Conservation (phyloP, 2,113 vertebrate genomes). For the Oostethus manadensis region DNA sequence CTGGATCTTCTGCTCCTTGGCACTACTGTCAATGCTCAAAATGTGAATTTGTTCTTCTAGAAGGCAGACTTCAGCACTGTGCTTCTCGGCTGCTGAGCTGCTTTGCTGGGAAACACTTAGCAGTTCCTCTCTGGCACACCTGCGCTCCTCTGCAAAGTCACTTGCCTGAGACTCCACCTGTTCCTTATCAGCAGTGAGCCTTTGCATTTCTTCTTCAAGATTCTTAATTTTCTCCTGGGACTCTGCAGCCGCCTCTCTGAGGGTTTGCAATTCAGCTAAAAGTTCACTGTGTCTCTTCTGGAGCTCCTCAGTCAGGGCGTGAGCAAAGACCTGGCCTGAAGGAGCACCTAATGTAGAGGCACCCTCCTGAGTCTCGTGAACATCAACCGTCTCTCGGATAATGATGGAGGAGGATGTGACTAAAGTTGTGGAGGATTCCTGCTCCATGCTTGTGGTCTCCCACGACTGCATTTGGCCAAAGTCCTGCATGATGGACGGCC, state of each 20-base stretch:
- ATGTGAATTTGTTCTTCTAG: slow-evolving; percentile 81
- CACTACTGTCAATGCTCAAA: slow-evolving; percentile 69
- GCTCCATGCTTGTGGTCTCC: slow-evolving; percentile 65
- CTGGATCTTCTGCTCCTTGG: slow-evolving; percentile 82
- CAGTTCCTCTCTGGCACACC: slow-evolving; percentile 60
- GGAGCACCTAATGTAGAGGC: slow-evolving; percentile 23
- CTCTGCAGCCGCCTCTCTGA: slow-evolving; percentile 67
- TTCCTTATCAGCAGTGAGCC: slow-evolving; percentile 67
- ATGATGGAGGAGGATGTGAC: slow-evolving; percentile 61
- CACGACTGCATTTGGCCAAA: slow-evolving; percentile 64
- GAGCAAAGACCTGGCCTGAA: slow-evolving; percentile 61
- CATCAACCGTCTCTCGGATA: slow-evolving; percentile 63
- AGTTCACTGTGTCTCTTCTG: slow-evolving; percentile 71
- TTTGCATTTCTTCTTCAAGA: slow-evolving; percentile 45
- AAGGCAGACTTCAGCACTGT: slow-evolving; percentile 58
- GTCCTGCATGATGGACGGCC: slow-evolving; percentile 63
- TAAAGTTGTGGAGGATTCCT: slow-evolving; percentile 56
- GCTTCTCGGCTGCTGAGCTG: slow-evolving; percentile 63
- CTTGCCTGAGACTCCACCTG: slow-evolving; percentile 59
- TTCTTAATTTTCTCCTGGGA: slow-evolving; percentile 67
- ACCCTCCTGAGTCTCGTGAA: slow-evolving; percentile 49
- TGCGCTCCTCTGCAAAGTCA: slow-evolving; percentile 63
- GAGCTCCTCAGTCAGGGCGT: slow-evolving; percentile 67
- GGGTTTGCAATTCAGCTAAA: slow-evolving; percentile 70
- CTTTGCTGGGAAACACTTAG: slow-evolving; percentile 65